Percentiles rank a stretch among this genome's conserved stretches.
Conservation (phyloP, 2,888 invertebrate genomes). For the Spodoptera picta region DNA sequence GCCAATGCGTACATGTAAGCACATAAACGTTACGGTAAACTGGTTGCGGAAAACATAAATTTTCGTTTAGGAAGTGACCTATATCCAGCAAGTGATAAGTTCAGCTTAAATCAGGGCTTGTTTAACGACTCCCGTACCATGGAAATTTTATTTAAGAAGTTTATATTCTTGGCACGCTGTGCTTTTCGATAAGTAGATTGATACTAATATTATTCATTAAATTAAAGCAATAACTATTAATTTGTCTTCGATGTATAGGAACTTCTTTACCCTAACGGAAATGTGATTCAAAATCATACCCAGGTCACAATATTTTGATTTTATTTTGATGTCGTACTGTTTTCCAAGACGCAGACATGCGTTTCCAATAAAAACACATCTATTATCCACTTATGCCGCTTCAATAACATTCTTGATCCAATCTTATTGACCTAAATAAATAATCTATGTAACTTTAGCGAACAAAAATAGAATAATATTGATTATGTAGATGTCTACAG, state of each 20-base stretch:
- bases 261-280: neutral
- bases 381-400: constrained; percentile 15
- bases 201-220: no score
- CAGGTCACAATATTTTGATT: constrained; percentile 12
- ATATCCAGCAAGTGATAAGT: constrained; percentile 5
- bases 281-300: neutral
- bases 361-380: constrained; percentile 15
- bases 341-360: constrained; percentile 31
- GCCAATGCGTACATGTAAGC: no score
- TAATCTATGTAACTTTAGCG: constrained; percentile 28
- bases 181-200: no score
- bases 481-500: constrained; percentile 17
- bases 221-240: no score
- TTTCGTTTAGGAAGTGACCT: constrained; percentile 28
- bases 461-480: constrained; percentile 38
- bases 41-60: constrained; percentile 18
- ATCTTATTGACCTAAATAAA: constrained; percentile 41
- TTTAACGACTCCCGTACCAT: no score
- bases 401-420: constrained; percentile 25
- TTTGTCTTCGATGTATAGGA: no score
- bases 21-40: constrained; percentile 11
- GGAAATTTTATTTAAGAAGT: no score
- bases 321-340: constrained; percentile 17
- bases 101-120: neutral
- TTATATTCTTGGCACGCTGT: no score